Percentiles rank a stretch among this genome's conserved stretches.
These are phyloP conservation scores for Adrianichthys oophorus DNA, from an alignment of 2,797 vertebrate genomes.

Conservation along the genomic window DNA sequence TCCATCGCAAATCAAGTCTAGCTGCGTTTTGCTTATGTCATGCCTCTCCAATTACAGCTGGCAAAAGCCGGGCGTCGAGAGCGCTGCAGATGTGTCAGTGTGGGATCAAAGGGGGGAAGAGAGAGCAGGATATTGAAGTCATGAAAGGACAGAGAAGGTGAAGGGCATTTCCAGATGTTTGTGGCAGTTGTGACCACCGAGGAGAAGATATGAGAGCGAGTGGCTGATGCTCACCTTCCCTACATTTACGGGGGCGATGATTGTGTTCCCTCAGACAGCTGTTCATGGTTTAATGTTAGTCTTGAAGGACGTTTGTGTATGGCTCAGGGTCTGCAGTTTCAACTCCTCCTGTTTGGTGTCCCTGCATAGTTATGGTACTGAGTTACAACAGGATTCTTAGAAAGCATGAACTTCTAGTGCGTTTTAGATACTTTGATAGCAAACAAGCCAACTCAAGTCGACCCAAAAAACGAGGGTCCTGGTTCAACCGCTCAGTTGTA, in stretches of 20 bases:
- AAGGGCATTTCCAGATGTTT: constrained; percentile 17
- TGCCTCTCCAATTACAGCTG: constrained; percentile 49
- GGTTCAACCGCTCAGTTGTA: too few species aligned
- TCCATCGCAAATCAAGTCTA: constrained; percentile 40
- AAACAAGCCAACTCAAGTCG: too few species aligned
- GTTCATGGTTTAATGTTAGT: too few species aligned
- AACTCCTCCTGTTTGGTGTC: too few species aligned
- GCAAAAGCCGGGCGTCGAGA: constrained; percentile 35
- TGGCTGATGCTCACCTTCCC: neutral
- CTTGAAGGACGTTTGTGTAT: too few species aligned
- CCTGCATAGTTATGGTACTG: too few species aligned
- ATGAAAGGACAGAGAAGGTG: constrained; percentile 2
- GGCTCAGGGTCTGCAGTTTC: too few species aligned
- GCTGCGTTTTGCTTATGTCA: constrained; percentile 44
- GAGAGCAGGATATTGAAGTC: constrained; percentile 18
- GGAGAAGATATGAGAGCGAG: constrained; percentile 1
- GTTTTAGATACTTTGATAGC: too few species aligned
- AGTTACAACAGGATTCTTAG: too few species aligned
- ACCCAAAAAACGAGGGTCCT: too few species aligned
- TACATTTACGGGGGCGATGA: neutral
- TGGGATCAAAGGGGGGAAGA: constrained; percentile 37
- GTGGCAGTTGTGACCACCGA: neutral
- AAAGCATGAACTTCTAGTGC: too few species aligned
- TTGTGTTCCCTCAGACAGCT: neutral
- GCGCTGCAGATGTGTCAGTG: constrained; percentile 24